phyloP scores from a whole-genome alignment of 2,888 invertebrate genomes.

The Drosophila rellima region DNA sequence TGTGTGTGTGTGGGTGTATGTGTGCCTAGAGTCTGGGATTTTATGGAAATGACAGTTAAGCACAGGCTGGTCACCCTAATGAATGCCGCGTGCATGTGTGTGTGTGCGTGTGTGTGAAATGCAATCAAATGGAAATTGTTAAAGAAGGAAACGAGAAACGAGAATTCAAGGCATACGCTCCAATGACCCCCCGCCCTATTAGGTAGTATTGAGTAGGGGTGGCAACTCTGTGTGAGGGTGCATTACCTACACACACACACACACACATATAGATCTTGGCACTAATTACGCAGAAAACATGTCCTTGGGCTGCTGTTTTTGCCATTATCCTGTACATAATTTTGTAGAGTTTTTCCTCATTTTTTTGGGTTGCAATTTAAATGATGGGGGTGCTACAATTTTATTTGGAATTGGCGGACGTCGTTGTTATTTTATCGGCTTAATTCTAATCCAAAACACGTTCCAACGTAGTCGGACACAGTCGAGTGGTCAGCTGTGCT shows the following conservation, averaged over 20 bases:
- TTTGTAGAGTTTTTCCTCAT: slow-evolving; percentile 24
- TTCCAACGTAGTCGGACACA: slow-evolving; percentile 47
- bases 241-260: slow-evolving; percentile 8
- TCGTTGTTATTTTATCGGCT: slow-evolving; percentile 54
- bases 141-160: slow-evolving; percentile 54
- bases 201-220: neutral
- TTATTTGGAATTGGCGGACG: slow-evolving; percentile 39
- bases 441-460: slow-evolving; percentile 77
- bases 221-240: slow-evolving; percentile 29
- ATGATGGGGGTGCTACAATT: slow-evolving; percentile 60
- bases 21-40: slow-evolving; percentile 33
- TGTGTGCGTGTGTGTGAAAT: slow-evolving; percentile 40
- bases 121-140: slow-evolving; percentile 80
- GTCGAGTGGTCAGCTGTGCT: slow-evolving; percentile 29
- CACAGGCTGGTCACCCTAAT: slow-evolving; percentile 71
- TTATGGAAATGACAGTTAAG: slow-evolving; percentile 78
- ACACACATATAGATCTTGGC: slow-evolving; percentile 32
- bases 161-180: slow-evolving; percentile 49
- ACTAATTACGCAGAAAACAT: slow-evolving; percentile 77
- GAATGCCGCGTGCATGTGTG: slow-evolving; percentile 40
- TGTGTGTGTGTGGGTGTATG: slow-evolving; percentile 7
- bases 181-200: slow-evolving; percentile 31
- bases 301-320: slow-evolving; percentile 37
- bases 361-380: slow-evolving; percentile 60
- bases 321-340: slow-evolving; percentile 24